These are phyloP conservation scores for silkworm (Bombyx mori) DNA, from an alignment of 1,140 invertebrate genomes.

Conservation along the genomic window DNA sequence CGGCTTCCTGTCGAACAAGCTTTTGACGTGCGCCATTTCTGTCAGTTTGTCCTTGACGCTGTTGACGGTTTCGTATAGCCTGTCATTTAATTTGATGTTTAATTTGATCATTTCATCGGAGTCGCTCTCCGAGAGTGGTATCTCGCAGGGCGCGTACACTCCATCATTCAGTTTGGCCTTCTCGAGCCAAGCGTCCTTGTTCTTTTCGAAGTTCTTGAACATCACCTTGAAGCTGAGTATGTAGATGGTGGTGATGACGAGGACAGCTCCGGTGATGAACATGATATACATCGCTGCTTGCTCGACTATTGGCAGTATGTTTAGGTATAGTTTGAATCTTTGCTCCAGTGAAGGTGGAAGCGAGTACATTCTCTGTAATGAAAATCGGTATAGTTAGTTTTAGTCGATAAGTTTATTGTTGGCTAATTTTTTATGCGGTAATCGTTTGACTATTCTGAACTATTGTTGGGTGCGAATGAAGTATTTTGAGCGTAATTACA, in stretches of 20 bases:
- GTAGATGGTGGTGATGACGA: constrained; percentile 42
- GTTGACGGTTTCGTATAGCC: too few relatives aligned
- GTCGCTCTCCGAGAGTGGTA: constrained; percentile 41
- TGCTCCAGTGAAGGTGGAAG: constrained; percentile 74
- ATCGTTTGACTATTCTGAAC: not conserved
- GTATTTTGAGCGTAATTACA: not conserved
- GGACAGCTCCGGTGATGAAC: constrained; percentile 67
- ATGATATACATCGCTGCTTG: constrained; percentile 72
- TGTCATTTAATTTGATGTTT: constrained; percentile 16
- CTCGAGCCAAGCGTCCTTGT: constrained; percentile 26
- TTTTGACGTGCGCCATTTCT: not conserved
- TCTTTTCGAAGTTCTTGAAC: constrained; percentile 40
- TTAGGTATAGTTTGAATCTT: constrained; percentile 81
- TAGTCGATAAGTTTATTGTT: not conserved
- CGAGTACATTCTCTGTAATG: constrained; percentile 77
- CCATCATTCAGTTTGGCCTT: constrained; percentile 20
- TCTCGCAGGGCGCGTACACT: constrained; percentile 55
- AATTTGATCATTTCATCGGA: constrained; percentile 23
- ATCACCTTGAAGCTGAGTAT: constrained; percentile 53
- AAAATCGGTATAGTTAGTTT: constrained; percentile 13
- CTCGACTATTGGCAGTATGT: constrained; percentile 76
- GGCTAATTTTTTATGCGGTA: not conserved
- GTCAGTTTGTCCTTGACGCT: too few relatives aligned
- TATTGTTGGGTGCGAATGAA: not conserved
- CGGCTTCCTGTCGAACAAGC: constrained; percentile 1